Evolutionary conservation across 2,888 invertebrate species (phyloP), one percentile per base, ranked within the genome.

Genomic region (Meiosimyza decipiens): DNA sequence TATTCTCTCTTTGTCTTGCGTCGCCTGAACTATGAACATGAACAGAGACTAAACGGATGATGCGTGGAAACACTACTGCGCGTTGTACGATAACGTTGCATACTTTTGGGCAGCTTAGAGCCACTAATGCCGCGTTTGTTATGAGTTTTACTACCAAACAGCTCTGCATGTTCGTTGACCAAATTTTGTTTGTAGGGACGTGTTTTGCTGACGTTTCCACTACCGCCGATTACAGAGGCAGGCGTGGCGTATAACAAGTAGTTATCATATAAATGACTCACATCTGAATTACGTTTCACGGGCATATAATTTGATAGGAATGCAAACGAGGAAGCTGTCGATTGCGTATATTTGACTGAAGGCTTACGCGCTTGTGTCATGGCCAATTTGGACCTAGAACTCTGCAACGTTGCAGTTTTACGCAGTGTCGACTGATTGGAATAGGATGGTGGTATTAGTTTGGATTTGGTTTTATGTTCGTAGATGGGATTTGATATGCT

Each of bases 11-110:
- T 22, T 62, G 18, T 15, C 22, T 15, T n/a, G 15, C 51, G 13
- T 15, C 51, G 16, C 28, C 15, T 80, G 79, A 82, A 85, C 86
- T 86, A 87, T 85, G 86, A 87, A 85, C 86, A 87, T 84, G 87
- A 85, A 82, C 86, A 87, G 76, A 87, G 82, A 80, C 85, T 85
- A 75, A 86, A 85, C 63, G 86, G 84, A 75, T 86, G 85, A 79
- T 85, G 82, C 74, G 85, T 83, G 73, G 83, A 81, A 70, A 85
- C 81, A 55, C 81, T 83, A 80, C 82, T 81, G 73, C 84, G 81
- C 76, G 82, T 82, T 71, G 81, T 82, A 11, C 83, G 64, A 72
- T 75, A 71, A 64, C 74, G 73, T 22, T 71, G 74, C 22, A 54
- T 64, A 54, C 67, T 68, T 47, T 52, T 65, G 7, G 57, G 60